Conservation (phyloP, 2,113 vertebrate genomes). For the Morone chrysops region DNA sequence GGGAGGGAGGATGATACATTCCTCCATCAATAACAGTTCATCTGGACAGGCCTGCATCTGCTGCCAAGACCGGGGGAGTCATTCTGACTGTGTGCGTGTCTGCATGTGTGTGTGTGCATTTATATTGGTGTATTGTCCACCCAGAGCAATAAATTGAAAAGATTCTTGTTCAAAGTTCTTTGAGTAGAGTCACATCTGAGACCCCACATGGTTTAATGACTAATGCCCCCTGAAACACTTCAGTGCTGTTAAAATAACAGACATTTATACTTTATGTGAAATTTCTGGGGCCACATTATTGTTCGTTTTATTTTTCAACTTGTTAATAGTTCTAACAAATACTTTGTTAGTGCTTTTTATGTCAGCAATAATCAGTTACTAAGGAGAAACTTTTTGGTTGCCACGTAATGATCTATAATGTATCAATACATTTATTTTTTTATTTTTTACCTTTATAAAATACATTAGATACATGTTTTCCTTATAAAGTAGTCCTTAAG, state of each 20-base stretch:
- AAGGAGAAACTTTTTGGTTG: not conserved
- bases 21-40: slow-evolving; percentile 74
- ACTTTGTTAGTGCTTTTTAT: not conserved
- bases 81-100: slow-evolving; percentile 27
- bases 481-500: too few relatives aligned
- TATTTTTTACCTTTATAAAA: too few relatives aligned
- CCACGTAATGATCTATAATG: too few relatives aligned
- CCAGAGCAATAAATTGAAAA: slow-evolving; percentile 24
- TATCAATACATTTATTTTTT: too few relatives aligned
- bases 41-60: slow-evolving; percentile 65
- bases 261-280: not conserved
- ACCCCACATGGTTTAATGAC: slow-evolving; percentile 20
- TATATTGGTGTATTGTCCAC: slow-evolving; percentile 17
- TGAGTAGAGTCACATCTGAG: slow-evolving; percentile 20
- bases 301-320: not conserved
- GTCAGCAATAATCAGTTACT: not conserved
- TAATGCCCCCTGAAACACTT: not conserved
- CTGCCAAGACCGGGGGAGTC: slow-evolving; percentile 55
- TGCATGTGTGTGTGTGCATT: slow-evolving; percentile 5
- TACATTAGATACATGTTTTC: too few relatives aligned
- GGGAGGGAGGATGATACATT: slow-evolving; percentile 68
- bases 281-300: not conserved
- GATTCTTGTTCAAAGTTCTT: slow-evolving; percentile 18
- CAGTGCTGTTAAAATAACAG: not conserved
- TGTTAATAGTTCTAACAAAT: not conserved